A percentile compares a stretch with the other conserved stretches of the same genome.
These are phyloP conservation scores for Nematopogon swammerdamellus DNA, from an alignment of 2,888 invertebrate species.

Conservation along the genomic window DNA sequence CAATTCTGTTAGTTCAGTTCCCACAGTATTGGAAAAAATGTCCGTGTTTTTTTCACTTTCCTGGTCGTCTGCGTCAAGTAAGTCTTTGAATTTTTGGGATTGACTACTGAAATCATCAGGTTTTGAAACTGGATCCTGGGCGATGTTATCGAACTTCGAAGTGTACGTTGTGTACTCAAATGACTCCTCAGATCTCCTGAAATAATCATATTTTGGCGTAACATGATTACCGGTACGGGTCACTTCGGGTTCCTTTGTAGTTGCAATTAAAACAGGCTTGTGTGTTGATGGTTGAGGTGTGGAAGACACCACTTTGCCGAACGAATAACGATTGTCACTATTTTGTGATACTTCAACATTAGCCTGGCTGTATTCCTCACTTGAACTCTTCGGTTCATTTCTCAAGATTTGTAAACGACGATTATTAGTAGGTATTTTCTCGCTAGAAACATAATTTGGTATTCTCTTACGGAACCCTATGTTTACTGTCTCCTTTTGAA, in stretches of 20 bases:
- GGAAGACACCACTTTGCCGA: neutral
- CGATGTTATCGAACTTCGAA: neutral
- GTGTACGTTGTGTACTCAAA: neutral
- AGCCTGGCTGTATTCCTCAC: too few relatives aligned
- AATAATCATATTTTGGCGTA: neutral
- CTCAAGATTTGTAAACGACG: conserved; percentile 32
- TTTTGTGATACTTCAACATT: neutral
- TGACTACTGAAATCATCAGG: conserved; percentile 1
- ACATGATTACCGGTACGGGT: too few relatives aligned
- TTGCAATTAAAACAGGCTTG: neutral
- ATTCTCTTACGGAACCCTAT: conserved; percentile 37
- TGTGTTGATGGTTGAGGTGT: neutral
- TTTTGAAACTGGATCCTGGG: conserved; percentile 1
- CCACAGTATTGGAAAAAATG: conserved; percentile 8
- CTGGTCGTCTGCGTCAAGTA: conserved; percentile 6
- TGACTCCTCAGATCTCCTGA: conserved; percentile 1
- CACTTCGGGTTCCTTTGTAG: too few relatives aligned
- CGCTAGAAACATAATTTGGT: conserved; percentile 25
- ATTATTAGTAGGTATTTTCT: conserved; percentile 24
- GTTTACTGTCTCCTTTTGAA: conserved; percentile 24
- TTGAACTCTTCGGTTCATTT: neutral
- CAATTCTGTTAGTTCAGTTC: conserved; percentile 17
- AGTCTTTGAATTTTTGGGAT: neutral
- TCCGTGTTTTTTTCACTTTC: conserved; percentile 12
- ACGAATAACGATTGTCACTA: neutral